A percentile compares a stretch with the other conserved stretches of the same genome.
These are phyloP conservation scores for Oreotrochilus melanogaster DNA, from an alignment of 2,113 vertebrate genomes.

Conservation along the genomic window DNA sequence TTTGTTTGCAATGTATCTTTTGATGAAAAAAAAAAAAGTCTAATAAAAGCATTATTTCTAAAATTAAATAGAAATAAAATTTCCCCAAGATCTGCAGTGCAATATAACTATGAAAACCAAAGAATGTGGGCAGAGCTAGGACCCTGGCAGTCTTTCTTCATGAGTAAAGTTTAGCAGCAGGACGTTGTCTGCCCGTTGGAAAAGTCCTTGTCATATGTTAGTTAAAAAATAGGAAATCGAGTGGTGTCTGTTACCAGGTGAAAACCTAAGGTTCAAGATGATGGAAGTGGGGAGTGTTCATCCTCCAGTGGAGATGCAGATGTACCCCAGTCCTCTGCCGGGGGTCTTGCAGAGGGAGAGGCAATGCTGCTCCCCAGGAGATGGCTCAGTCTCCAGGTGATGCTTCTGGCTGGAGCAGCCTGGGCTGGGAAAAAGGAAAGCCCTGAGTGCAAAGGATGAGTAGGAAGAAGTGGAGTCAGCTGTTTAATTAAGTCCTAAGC, in stretches of 20 bases:
- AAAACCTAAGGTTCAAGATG: neutral
- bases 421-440: neutral
- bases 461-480: neutral
- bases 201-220: neutral
- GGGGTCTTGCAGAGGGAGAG: neutral
- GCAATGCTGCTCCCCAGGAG: neutral
- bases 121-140: neutral
- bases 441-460: neutral
- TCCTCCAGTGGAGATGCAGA: neutral
- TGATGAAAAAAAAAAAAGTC: neutral
- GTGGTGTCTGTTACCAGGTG: neutral
- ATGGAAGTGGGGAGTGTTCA: neutral
- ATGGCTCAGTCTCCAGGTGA: neutral
- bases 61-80: constrained; percentile 49
- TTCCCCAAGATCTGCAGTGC: neutral
- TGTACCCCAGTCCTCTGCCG: neutral
- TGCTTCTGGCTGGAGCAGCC: neutral
- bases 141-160: neutral
- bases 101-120: neutral
- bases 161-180: neutral
- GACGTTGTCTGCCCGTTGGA: neutral
- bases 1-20: constrained; percentile 47
- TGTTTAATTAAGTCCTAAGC: neutral
- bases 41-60: constrained; percentile 70
- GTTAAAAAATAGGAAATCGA: neutral